Evolutionary conservation across 2,888 invertebrate species (phyloP), one percentile per base, ranked within the genome.

Genomic region (Plagodis pulveraria): DNA sequence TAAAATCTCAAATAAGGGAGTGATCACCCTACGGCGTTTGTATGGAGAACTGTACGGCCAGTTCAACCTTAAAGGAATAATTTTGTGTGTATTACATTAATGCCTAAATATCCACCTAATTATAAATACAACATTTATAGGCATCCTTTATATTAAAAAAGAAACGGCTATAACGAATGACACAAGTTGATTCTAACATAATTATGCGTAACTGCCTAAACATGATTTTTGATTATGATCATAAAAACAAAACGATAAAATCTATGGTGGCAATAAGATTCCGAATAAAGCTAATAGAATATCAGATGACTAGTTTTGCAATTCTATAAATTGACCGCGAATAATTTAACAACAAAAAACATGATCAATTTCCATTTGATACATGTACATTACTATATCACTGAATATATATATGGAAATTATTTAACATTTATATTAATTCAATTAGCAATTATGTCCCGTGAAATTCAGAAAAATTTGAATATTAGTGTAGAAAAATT

Each of bases 271-370:
- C 50, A 59, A 59, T 55, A 59, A 36, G 35, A 45, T 41, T 46
- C 42, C 47, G 55, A 46, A 54, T 50, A 46, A 33, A 58, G 48
- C 44, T 52, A 58, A 57, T 57, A 57, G 43, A 11, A 12, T 40
- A 10, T 36, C 22, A 22, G 47, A 58, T 46, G 54, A 42, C 46
- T 11, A 46, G 40, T 48, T 49, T 52, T 44, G 50, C 58, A 54
- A 53, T 50, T 44, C 12, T 42, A 62, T 54, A 46, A 58, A 55
- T 62, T 55, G 52, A 55, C 51, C 12, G 53, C 22, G 47, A 47
- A 57, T 54, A 57, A 41, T 41, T 58, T 50, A 54, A 35, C 46
- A 50, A 55, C 46, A 50, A 55, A 50, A 10, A 50, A 42, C 34
- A 34, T 42, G 47, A 51, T 48, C 55, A 51, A 51, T 59, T 47